Conservation (phyloP, 2,797 vertebrate species). For the Propithecus deckenii region DNA sequence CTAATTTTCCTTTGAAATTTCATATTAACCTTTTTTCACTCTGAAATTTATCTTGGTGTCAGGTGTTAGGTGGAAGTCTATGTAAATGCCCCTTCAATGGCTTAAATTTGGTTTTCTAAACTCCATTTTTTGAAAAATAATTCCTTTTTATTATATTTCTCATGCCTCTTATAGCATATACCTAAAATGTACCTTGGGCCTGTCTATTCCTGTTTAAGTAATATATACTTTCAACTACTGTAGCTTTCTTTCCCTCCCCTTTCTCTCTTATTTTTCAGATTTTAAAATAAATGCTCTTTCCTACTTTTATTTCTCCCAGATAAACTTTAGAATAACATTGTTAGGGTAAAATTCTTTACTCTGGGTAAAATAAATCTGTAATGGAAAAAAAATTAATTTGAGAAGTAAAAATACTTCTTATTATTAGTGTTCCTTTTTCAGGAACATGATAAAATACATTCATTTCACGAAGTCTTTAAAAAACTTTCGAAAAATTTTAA, state of each 20-base stretch:
- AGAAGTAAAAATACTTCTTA: neutral
- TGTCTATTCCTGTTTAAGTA: neutral
- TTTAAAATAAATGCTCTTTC: conserved; percentile 47
- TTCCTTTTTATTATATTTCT: neutral
- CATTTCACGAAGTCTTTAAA: neutral
- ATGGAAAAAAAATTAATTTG: neutral
- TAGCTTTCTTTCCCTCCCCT: neutral
- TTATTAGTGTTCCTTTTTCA: neutral
- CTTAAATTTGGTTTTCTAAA: conserved; percentile 39
- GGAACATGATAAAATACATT: neutral
- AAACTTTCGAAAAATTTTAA: neutral
- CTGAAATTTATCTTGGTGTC: neutral
- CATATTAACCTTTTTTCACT: neutral
- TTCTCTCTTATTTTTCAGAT: neutral
- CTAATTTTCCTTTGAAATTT: neutral
- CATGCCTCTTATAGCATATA: neutral
- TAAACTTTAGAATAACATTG: neutral
- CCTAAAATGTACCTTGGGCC: neutral
- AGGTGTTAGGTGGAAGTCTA: neutral
- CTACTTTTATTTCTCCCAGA: neutral
- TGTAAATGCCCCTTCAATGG: neutral
- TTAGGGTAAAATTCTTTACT: neutral
- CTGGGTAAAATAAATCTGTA: neutral
- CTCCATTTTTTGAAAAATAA: neutral
- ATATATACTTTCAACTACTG: neutral